A percentile compares a stretch with the other conserved stretches of the same genome.
Conservation (phyloP, 1,140 invertebrate species). For the Teleopsis dalmanni region DNA sequence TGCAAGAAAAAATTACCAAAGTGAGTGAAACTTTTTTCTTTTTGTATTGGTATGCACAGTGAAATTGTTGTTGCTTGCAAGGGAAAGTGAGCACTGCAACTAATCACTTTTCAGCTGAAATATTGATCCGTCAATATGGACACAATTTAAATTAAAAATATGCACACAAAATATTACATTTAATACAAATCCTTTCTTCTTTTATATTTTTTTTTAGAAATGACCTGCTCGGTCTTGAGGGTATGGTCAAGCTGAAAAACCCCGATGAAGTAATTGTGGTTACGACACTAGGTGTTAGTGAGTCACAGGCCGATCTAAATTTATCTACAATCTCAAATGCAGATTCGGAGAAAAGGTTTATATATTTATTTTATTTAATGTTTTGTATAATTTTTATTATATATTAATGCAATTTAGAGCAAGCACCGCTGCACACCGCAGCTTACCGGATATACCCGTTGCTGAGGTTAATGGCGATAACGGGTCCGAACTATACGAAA, state of each 20-base stretch:
- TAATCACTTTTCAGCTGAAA: no score
- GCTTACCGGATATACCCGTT: slow-evolving; percentile 59
- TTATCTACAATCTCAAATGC: slow-evolving; percentile 36
- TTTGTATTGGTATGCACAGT: not conserved
- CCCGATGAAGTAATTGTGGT: slow-evolving; percentile 48
- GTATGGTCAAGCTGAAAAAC: slow-evolving; percentile 51
- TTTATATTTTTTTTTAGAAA: slow-evolving; percentile 35
- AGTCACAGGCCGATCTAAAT: slow-evolving; percentile 36
- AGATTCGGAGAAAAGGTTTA: slow-evolving; percentile 38
- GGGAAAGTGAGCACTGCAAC: not conserved
- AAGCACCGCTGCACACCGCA: slow-evolving; percentile 50
- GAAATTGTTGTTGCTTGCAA: not conserved
- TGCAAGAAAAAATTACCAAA: slow-evolving; percentile 40
- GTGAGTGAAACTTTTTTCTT: slow-evolving; percentile 36
- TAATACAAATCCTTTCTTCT: not conserved
- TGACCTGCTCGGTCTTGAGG: slow-evolving; percentile 49
- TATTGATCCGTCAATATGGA: no score
- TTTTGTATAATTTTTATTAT: not conserved
- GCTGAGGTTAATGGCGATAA: slow-evolving; percentile 48
- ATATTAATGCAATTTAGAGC: slow-evolving; percentile 21
- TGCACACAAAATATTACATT: not conserved
- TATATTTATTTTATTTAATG: not conserved
- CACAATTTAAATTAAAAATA: no score
- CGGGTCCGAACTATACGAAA: slow-evolving; percentile 59
- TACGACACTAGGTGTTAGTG: slow-evolving; percentile 29